These are phyloP conservation scores for Pipistrellus pipistrellus DNA, from an alignment of 2,797 vertebrate species.

Conservation along the genomic window DNA sequence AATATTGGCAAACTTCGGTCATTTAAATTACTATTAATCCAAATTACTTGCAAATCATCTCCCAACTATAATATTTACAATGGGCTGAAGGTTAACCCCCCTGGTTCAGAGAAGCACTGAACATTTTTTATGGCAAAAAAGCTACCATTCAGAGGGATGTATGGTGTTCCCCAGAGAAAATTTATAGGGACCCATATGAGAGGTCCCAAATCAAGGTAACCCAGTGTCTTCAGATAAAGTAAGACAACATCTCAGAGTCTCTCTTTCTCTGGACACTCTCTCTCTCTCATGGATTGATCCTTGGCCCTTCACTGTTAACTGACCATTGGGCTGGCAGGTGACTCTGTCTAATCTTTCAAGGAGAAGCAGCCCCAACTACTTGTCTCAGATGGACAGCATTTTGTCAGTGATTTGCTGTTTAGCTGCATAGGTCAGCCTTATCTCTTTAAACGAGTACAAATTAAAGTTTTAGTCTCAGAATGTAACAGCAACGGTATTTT, in stretches of 20 bases:
- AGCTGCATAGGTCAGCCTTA: background rate
- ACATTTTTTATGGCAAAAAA: background rate
- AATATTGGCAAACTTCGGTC: background rate
- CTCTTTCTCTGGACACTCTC: background rate
- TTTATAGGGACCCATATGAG: background rate
- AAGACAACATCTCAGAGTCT: background rate
- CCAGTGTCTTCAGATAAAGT: background rate
- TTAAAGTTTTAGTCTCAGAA: constrained; percentile 71
- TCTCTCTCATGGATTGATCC: background rate
- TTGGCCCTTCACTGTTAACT: background rate
- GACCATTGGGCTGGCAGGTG: background rate
- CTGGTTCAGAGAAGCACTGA: background rate
- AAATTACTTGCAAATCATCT: constrained; percentile 34
- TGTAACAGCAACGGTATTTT: constrained; percentile 74
- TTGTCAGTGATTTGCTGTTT: constrained; percentile 28
- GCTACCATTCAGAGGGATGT: background rate
- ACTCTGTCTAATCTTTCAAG: background rate
- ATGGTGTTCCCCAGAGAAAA: constrained; percentile 7
- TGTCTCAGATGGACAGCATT: background rate
- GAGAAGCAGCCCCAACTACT: background rate
- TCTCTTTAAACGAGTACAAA: constrained; percentile 76
- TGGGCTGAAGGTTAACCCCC: background rate
- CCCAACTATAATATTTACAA: background rate
- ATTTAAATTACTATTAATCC: constrained; percentile 31
- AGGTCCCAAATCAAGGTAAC: background rate